Evolutionary conservation across 2,113 vertebrate genomes (phyloP), one percentile per base, ranked within the genome.

Genomic region (Orthonyx spaldingii): DNA sequence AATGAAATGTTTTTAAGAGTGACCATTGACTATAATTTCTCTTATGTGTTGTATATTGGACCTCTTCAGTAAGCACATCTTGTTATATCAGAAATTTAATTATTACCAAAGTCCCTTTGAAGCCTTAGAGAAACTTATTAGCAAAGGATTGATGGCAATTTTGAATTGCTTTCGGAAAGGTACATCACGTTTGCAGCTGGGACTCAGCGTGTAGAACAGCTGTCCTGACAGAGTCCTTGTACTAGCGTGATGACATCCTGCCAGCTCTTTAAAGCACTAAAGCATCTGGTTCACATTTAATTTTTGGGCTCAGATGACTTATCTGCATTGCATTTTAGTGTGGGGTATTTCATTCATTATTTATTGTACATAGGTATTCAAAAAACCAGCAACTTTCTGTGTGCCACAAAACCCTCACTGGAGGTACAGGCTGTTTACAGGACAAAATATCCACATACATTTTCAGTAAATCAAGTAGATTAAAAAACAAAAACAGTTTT

Each of bases 251-350:
- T 94, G 71, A 59, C 78, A 96, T 84, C 52, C 79, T 90, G 79
- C 59, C 70, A 95, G 69, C 63, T 77, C 79, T 96, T 93, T 86
- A 76, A 95, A 96, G 94, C 50, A 42, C 63, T 80, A 96, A 96
- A 89, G 56, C 89, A 94, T 86, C 95, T 97, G 93, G 78, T 97
- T 97, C 89, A 63, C 89, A 96, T 95, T 96, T 93, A 96, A 90
- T 94, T 87, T 90, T 63, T 90, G 61, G 87, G 87, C 78, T 94
- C 63, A 72, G 72, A 55, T 96, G 91, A 93, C 83, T 95, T 89
- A 22, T 46, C 74, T 80, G 49, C 47, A 79, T 83, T 94, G 65
- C 23, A 35, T 78, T 92, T 94, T 91, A 57, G 30, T 20, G 32
- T 75, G 83, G 71, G 86, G n/a, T 39, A 20, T 89, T 97, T 90